Base-by-base conservation (phyloP, 2,797 vertebrate species). In the Paramormyrops hopkinsi region DNA sequence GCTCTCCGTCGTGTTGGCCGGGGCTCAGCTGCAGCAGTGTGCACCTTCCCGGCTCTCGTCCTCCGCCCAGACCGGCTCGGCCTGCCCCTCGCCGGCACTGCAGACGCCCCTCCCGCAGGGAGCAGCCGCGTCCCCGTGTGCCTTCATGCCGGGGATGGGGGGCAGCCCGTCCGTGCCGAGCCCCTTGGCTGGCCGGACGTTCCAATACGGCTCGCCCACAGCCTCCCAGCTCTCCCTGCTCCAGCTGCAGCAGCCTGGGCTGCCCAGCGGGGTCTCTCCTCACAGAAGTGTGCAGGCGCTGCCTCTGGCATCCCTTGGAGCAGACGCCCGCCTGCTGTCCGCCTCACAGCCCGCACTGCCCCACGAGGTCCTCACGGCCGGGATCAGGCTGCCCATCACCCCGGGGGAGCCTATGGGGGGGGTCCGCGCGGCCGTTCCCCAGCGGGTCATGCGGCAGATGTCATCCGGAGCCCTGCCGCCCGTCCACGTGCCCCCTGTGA, bases 331-430 rank as follows among this genome's bases (percentile, higher is more conserved):
- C 92, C 97, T 98, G 90, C 96, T 99, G 54, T 99, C 98, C 0
- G 98, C 98, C 92, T 99, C 98, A 22, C 98, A 99, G 96, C 98
- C 98, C 25, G 98, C 98, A 89, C 95, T 99, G 95, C 98, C 98
- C 88, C 98, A 99, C 0, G 98, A 99, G 93, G 95, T 96, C 54
- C 96, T 97, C 90, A 93, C 97, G 2, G 25, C 50, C 91, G 95
- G 97, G 88, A 94, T 96, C 92, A 95, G 97, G 94, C 97, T 95
- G 69, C 98, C 98, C 91, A 97, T 97, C 9, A 95, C 97, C 0
- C 97, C 97, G 84, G 98, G 97, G 91, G 98, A 99, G 94, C 97
- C 97, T 89, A 95, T 98, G 90, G 97, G 96, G 0, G 94, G 95
- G 87, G 94, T 95, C 92, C 96, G 97, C 92, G 96, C 95, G 94